These are phyloP conservation scores for Ceratotherium simum DNA, from an alignment of 2,113 vertebrate genomes.

Conservation along the genomic window DNA sequence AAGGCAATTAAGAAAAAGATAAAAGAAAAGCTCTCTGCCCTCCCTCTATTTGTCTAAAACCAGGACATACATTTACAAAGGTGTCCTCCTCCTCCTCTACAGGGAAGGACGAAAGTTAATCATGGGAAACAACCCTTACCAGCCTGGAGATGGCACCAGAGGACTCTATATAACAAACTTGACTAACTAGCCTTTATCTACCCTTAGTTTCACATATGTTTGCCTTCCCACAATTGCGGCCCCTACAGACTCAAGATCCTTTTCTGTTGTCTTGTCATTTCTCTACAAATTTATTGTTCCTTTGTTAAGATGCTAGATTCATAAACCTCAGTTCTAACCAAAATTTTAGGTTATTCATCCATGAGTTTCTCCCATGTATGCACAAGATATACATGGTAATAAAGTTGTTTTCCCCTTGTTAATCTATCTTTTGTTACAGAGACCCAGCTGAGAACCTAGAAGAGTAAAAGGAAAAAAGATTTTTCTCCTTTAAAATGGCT, in stretches of 20 bases:
- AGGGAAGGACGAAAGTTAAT: background rate
- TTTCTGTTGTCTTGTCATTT: background rate
- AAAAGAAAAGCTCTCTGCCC: background rate
- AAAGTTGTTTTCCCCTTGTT: conserved; percentile 2
- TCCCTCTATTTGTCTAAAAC: background rate
- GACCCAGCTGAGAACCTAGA: background rate
- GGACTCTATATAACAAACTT: background rate
- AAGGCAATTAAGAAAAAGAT: background rate
- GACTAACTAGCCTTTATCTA: background rate
- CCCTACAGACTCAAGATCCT: background rate
- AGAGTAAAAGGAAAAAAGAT: background rate
- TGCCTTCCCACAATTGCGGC: background rate
- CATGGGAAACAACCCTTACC: background rate
- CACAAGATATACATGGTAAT: background rate
- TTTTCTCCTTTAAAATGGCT: background rate
- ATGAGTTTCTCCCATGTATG: background rate
- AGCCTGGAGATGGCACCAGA: conserved; percentile 14
- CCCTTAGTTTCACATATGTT: background rate
- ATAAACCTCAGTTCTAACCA: background rate
- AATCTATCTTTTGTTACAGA: background rate
- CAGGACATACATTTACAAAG: conserved; percentile 8
- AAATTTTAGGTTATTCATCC: background rate
- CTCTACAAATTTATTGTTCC: background rate
- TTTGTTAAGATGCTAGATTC: background rate
- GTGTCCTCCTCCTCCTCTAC: background rate